Evolutionary conservation across 2,797 vertebrate species (phyloP).

Genomic region (Gouania willdenowi): DNA sequence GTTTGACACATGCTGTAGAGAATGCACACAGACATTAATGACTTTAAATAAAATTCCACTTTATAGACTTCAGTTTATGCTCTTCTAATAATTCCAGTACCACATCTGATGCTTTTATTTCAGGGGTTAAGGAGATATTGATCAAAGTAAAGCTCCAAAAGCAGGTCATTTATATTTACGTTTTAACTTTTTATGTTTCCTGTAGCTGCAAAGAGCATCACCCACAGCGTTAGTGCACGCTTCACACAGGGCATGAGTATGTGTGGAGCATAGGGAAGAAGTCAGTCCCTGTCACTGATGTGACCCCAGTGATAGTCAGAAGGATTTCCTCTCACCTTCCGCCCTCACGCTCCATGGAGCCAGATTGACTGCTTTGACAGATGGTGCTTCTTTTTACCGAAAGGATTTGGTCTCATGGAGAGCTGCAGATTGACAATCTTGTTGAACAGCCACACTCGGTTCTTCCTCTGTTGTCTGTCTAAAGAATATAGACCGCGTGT

Average conservation of each 20-base stretch:
- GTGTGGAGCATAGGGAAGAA: constrained; percentile 1
- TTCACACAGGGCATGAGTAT: constrained; percentile 16
- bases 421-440: constrained; percentile 29
- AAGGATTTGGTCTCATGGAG: constrained; percentile 30
- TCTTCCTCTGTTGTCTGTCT: constrained; percentile 38
- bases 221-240: neutral
- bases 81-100: too few species aligned
- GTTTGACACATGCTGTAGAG: too few species aligned
- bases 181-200: too few species aligned
- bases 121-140: too few species aligned
- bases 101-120: too few species aligned
- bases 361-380: constrained; percentile 57
- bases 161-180: too few species aligned
- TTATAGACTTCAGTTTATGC: too few species aligned
- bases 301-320: constrained; percentile 36
- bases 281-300: constrained; percentile 26
- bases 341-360: constrained; percentile 22
- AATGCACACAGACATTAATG: too few species aligned
- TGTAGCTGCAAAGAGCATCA: neutral
- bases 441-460: constrained; percentile 10
- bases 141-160: neutral
- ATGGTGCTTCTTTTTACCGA: constrained; percentile 33
- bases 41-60: too few species aligned
- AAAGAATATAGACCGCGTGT: constrained; percentile 25
- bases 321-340: constrained; percentile 53